Percentiles rank a stretch among this genome's conserved stretches.
phyloP scores from a whole-genome alignment of 2,797 vertebrate species.

The Aselliscus stoliczkanus region DNA sequence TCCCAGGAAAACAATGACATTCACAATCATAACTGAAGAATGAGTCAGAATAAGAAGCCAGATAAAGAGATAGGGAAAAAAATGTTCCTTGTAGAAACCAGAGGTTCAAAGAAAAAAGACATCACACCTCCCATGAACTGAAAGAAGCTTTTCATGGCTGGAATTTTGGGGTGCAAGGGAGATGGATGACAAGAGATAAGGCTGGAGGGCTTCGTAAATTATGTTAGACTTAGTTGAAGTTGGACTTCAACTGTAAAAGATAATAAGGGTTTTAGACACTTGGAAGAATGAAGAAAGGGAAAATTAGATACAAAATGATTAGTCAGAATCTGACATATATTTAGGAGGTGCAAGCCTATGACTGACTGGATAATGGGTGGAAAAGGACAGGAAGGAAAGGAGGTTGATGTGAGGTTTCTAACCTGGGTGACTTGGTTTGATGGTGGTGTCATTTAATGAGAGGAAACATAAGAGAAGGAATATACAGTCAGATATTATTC shows the following conservation, averaged over 20 bases:
- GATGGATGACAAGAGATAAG: background rate
- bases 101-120: background rate
- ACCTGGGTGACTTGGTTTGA: background rate
- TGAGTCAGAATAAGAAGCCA: constrained; percentile 17
- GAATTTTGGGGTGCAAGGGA: background rate
- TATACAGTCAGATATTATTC: background rate
- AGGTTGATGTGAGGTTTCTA: background rate
- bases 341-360: background rate
- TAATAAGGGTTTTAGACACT: background rate
- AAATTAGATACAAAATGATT: background rate
- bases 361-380: background rate
- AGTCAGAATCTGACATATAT: background rate
- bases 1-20: background rate
- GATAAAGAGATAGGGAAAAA: background rate
- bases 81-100: background rate
- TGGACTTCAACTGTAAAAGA: background rate
- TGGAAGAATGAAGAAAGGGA: background rate
- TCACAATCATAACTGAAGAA: background rate
- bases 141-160: background rate
- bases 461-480: background rate
- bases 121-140: background rate
- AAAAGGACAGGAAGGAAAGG: background rate
- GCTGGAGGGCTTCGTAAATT: background rate
- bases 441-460: background rate
- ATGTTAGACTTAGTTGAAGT: too few species aligned